Conservation (phyloP, 2,113 vertebrate species). For the Myotis davidii region DNA sequence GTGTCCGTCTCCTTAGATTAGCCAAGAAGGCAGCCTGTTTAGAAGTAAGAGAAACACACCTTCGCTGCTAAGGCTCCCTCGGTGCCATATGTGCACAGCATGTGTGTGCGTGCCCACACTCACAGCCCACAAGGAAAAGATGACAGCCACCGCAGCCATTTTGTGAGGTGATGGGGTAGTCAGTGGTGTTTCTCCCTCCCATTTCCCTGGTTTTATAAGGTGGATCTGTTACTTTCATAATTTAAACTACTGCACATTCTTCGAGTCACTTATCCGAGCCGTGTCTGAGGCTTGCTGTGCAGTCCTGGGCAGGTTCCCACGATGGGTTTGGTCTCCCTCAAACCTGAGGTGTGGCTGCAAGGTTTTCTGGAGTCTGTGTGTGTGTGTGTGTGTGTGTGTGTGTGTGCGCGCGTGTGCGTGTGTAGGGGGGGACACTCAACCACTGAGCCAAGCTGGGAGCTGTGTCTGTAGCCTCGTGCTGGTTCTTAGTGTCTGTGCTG, state of each 20-base stretch:
- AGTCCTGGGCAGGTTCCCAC: accelerated
- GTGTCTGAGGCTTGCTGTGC: background rate
- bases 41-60: background rate
- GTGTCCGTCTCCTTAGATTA: background rate
- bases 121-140: background rate
- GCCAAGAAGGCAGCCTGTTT: background rate
- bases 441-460: too few species aligned
- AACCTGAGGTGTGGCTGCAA: background rate
- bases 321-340: background rate
- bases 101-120: accelerated
- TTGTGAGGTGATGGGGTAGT: accelerated
- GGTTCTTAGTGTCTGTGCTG: background rate
- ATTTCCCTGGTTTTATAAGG: background rate
- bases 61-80: background rate
- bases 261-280: background rate
- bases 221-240: accelerated
- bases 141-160: accelerated
- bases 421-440: too few species aligned
- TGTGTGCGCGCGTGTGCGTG: background rate
- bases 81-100: accelerated
- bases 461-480: background rate
- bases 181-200: background rate
- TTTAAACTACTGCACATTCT: too few species aligned
- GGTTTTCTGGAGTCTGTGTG: background rate
- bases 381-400: accelerated